Conservation (phyloP, 2,797 vertebrate species). For the Xerus rutilus region DNA sequence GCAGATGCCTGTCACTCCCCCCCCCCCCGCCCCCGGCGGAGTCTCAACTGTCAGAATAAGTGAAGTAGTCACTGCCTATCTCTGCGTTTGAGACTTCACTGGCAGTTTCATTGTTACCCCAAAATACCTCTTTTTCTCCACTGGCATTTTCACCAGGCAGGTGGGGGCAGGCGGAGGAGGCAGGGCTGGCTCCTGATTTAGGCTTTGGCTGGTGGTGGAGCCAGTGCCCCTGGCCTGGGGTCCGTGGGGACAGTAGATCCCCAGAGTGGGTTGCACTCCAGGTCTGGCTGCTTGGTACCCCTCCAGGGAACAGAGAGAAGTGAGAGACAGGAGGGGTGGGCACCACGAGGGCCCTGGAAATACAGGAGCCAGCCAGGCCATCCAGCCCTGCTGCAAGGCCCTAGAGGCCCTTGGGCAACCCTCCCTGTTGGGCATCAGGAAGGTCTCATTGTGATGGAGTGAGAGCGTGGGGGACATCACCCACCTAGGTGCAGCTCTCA, state of each 20-base stretch:
- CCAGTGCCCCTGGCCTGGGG: neutral
- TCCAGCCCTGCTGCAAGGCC: neutral
- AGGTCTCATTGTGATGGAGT: accelerated
- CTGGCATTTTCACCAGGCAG: neutral
- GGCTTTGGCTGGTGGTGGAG: neutral
- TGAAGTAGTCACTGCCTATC: slow-evolving; percentile 46
- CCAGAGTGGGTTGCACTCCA: accelerated
- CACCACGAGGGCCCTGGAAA: neutral
- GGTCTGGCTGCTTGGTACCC: accelerated
- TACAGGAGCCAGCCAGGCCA: neutral
- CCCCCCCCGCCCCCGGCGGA: slow-evolving; percentile 7
- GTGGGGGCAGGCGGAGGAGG: neutral
- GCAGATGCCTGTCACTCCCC: slow-evolving; percentile 64
- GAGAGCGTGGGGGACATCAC: neutral
- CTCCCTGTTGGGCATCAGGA: accelerated
- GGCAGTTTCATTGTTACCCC: slow-evolving; percentile 73
- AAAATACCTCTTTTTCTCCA: slow-evolving; percentile 24
- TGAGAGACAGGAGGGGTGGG: neutral
- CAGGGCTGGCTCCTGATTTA: neutral
- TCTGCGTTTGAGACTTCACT: slow-evolving; percentile 27
- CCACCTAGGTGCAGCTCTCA: neutral
- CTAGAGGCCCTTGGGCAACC: neutral
- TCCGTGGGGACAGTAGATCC: neutral
- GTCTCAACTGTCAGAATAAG: slow-evolving; percentile 70
- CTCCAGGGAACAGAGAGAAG: neutral